Evolutionary conservation across 2,888 invertebrate genomes (phyloP).

Genomic region (Heliconius sara): DNA sequence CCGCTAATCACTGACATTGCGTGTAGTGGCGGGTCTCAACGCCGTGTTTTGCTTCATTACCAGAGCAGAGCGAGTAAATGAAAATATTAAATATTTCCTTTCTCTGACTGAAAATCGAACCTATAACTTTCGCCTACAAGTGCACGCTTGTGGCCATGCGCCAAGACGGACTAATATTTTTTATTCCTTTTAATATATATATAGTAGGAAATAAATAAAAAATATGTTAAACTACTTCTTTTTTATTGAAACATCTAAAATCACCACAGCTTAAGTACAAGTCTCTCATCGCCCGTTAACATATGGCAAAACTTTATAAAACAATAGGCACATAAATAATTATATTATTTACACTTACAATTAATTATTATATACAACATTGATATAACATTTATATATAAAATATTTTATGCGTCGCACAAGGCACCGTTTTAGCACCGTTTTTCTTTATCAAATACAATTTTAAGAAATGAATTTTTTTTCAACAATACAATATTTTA

Average conservation of each 20-base stretch:
- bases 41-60: not conserved
- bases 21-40: too few species aligned
- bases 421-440: slow-evolving; percentile 48
- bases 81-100: not conserved
- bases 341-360: slow-evolving; percentile 59
- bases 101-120: not conserved
- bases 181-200: not conserved
- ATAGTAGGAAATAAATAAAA: slow-evolving; percentile 2
- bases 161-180: not conserved
- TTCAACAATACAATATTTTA: slow-evolving; percentile 13
- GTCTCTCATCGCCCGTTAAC: slow-evolving; percentile 52
- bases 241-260: slow-evolving; percentile 77
- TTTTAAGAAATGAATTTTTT: slow-evolving; percentile 15
- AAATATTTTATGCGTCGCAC: slow-evolving; percentile 33
- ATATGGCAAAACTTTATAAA: slow-evolving; percentile 63
- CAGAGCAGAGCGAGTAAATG: not conserved
- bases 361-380: slow-evolving; percentile 38
- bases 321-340: slow-evolving; percentile 58
- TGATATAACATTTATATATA: slow-evolving; percentile 36
- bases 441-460: slow-evolving; percentile 31
- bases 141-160: not conserved
- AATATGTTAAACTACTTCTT: slow-evolving; percentile 32
- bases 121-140: not conserved
- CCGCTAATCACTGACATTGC: not conserved
- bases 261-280: slow-evolving; percentile 75